phyloP scores from a whole-genome alignment of 2,797 vertebrate species.

The Tiaroga cobitis region DNA sequence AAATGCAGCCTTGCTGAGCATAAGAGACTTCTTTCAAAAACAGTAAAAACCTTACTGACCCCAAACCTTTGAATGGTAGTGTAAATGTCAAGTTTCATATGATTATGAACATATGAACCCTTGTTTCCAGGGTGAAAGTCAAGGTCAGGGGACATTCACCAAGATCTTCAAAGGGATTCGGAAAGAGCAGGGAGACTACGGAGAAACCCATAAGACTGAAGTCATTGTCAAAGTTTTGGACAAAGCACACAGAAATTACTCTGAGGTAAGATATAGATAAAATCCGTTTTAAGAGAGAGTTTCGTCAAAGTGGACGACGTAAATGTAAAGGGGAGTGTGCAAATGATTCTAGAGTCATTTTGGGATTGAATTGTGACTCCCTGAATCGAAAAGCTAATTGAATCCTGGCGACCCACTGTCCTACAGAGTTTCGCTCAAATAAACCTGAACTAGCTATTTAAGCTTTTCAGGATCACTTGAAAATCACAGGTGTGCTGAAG shows the following conservation, averaged over 20 bases:
- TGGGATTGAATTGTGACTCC: neutral
- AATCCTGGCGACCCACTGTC: neutral
- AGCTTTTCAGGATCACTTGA: neutral
- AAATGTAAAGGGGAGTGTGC: neutral
- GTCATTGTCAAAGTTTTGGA: conserved; percentile 95
- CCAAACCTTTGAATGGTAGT: neutral
- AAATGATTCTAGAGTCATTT: neutral
- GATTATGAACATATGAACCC: neutral
- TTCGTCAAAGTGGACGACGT: neutral
- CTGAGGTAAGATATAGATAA: conserved; percentile 77
- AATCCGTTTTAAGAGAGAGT: neutral
- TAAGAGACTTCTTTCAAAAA: neutral
- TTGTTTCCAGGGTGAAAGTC: conserved; percentile 74
- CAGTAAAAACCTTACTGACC: neutral
- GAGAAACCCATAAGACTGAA: conserved; percentile 89
- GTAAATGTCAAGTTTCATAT: neutral
- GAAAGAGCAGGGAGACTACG: conserved; percentile 92
- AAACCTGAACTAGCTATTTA: neutral
- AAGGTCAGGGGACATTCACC: conserved; percentile 96
- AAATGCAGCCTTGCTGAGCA: neutral
- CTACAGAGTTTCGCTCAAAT: neutral
- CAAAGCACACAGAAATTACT: conserved; percentile 93
- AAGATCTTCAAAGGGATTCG: conserved; percentile 93
- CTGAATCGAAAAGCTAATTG: neutral
- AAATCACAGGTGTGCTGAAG: neutral